Base-by-base conservation (phyloP, 1,140 invertebrate species). In the Pogonomyrmex californicus region DNA sequence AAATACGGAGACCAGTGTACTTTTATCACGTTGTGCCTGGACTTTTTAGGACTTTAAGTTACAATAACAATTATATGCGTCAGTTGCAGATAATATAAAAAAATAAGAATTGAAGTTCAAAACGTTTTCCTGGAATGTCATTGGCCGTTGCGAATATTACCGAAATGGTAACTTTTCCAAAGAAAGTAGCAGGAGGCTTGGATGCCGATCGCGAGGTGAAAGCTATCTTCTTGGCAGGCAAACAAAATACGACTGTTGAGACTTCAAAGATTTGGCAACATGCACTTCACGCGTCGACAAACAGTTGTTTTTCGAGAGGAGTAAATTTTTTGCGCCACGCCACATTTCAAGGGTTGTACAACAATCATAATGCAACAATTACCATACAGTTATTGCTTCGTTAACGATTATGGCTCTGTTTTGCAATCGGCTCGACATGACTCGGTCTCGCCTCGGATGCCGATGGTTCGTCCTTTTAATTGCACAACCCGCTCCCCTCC, bases 261-360 rank as follows among this genome's bases (percentile, higher is more conserved):
- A 56, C 41, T 62, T 83, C 1, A 56, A 82, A 82, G 79, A 83
- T 83, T 73, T 60, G 41, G 54, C 66, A 60, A 83, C 41, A 51
- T 49, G 33, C n/a, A 73, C 38, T 23, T 30, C 5, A 23, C n/a
- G 2, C 12, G 62, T 68, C 33, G 30, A 38, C 33, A 12, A 68
- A 9, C 54, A 6, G 44, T 38, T 56, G n/a, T 47, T 58, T 30
- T 54, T 17, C 14, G 23, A 71, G 38, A 41, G 12, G n/a, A 71
- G n/a, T 14, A 73, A 49, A 58, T 47, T 9, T 30, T 17, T 82
- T 38, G 10, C 30, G 3, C 62, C 44, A 38, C 30, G 9, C 23
- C 9, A 66, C 10, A 4, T 7, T 38, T 82, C 10, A 9, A 73
- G 9, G 4, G 17, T 51, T 30, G 23, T 2, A 17, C 30, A 41